Base-by-base conservation (phyloP, 2,888 invertebrate species). In the Epistrophe grossulariae region DNA sequence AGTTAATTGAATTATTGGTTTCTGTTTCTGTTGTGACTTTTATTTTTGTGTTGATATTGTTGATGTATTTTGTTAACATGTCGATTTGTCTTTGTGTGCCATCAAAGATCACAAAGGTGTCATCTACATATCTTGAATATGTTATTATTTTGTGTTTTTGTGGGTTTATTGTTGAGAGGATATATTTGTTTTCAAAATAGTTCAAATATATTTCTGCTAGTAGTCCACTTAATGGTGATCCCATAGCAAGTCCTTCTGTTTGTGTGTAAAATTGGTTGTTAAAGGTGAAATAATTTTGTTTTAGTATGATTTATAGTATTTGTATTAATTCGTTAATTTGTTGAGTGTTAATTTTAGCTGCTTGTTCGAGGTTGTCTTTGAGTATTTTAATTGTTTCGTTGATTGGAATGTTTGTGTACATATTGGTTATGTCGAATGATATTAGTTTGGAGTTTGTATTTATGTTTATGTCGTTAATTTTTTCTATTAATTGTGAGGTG, bases 151-250 rank as follows among this genome's bases (percentile, higher is more conserved):
- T n/a, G n/a, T n/a, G n/a, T n/a, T n/a, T n/a, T n/a, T n/a, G n/a
- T n/a, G n/a, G n/a, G n/a, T n/a, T n/a, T n/a, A n/a, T n/a, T n/a
- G n/a, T n/a, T 28, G 28, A 55, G 2, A 55, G 7, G 1, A 55
- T 13, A 9, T 24, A 55, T 55, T 55, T 55, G n/a, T 60, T 60
- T 60, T 60, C 38, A 11, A 60, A 38, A 5, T 60, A 2, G 17
- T 60, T 19, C 0, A 60, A 13, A 11, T 60, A 60, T 17, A 60
- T 38, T 17, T 60, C 59, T 4, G 59, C 59, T 8, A 57, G 0
- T n/a, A 57, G 15, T 15, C 57, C 57, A n/a, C 57, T 57, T 15
- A 57, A n/a, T 3, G 57, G 31, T n/a, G 57, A 57, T n/a, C 57
- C 57, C 57, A 57, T 57, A 0, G 57, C 57, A 8, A 57, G 28